phyloP scores from a whole-genome alignment of 2,113 vertebrate species.

The Phainopepla nitens region DNA sequence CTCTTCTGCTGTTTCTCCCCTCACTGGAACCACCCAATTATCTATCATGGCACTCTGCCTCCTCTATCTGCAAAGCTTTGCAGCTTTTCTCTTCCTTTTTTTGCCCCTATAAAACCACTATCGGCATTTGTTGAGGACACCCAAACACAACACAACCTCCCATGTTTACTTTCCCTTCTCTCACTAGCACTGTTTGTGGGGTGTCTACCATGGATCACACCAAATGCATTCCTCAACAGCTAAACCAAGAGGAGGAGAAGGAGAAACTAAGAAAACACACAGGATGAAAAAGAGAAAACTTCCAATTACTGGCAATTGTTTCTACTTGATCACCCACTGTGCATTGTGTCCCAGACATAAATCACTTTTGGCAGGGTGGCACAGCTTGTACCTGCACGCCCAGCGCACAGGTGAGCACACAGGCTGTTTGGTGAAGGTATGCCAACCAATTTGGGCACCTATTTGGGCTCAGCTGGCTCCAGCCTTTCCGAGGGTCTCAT shows the following conservation, averaged over 20 bases:
- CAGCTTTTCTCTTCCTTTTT: neutral
- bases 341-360: neutral
- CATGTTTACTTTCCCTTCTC: neutral
- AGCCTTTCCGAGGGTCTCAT: neutral
- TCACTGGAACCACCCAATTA: neutral
- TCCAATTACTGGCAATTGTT: conserved; percentile 44
- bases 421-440: neutral
- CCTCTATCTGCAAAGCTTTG: neutral
- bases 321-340: conserved; percentile 40
- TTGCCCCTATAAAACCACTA: neutral
- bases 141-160: neutral
- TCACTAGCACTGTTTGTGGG: neutral
- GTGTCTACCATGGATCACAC: neutral
- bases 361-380: neutral
- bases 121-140: neutral
- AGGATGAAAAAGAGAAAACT: neutral
- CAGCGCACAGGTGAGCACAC: neutral
- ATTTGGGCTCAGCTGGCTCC: neutral
- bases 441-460: neutral
- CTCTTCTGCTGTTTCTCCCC: neutral
- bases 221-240: conserved; percentile 43
- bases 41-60: neutral
- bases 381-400: neutral
- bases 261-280: conserved; percentile 36
- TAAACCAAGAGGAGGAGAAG: neutral